Conservation (phyloP, 2,797 vertebrate species). For the Otolemur crassicaudatus region DNA sequence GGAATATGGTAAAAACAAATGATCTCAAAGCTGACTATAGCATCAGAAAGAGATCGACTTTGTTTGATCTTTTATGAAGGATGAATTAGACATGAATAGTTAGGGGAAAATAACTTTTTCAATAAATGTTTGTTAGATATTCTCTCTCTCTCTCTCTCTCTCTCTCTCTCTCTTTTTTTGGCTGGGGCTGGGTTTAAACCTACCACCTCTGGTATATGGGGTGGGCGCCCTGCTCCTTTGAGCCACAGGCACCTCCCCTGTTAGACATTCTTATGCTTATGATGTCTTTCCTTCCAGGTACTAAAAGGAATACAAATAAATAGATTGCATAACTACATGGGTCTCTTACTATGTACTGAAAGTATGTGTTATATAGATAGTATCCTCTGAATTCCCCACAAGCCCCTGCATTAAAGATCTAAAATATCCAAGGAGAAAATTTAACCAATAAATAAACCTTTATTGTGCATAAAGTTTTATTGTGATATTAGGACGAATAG, state of each 20-base stretch:
- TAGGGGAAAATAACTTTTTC: neutral
- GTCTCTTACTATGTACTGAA: neutral
- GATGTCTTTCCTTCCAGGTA: neutral
- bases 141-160: neutral
- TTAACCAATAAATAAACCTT: neutral
- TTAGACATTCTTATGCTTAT: constrained; percentile 14
- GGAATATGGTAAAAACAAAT: neutral
- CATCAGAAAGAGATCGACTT: neutral
- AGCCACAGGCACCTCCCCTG: neutral
- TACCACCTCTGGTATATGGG: too few species aligned
- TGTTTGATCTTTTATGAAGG: constrained; percentile 2
- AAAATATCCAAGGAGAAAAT: neutral
- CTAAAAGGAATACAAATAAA: neutral
- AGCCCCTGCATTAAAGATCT: neutral
- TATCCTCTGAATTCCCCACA: neutral
- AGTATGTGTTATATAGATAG: neutral
- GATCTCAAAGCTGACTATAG: neutral
- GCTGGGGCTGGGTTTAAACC: too few species aligned
- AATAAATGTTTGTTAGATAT: neutral
- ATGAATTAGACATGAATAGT: neutral
- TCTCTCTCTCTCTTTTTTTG: too few species aligned
- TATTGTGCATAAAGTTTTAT: neutral
- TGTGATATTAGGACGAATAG: neutral
- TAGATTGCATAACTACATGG: neutral
- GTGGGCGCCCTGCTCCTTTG: too few species aligned